Evolutionary conservation across 2,113 vertebrate species (phyloP).

Genomic region (Diadophis punctatus): DNA sequence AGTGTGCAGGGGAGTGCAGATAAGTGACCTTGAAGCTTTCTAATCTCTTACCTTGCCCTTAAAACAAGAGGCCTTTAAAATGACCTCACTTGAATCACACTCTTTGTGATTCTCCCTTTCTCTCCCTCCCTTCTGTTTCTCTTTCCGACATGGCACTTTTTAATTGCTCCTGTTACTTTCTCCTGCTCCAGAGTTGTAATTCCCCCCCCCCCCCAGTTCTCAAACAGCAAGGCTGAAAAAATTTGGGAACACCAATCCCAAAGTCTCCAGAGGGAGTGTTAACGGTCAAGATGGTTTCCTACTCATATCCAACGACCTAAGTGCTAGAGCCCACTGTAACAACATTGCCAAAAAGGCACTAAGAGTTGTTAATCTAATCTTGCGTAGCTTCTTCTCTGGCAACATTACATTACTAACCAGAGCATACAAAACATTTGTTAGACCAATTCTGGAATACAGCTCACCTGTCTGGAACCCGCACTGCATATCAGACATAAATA

Average conservation of each 20-base stretch:
- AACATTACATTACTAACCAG: no score
- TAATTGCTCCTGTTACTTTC: background rate
- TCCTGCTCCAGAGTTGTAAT: background rate
- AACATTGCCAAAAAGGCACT: no score
- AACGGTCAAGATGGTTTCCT: background rate
- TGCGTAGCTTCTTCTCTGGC: no score
- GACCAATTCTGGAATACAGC: no score
- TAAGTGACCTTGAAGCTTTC: background rate
- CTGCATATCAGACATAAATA: no score
- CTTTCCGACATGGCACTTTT: background rate
- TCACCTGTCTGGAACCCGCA: no score
- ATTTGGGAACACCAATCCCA: background rate
- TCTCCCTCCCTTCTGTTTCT: background rate
- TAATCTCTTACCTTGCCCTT: background rate
- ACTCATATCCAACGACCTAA: no score
- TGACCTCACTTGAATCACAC: background rate
- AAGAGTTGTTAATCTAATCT: no score
- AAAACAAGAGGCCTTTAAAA: background rate
- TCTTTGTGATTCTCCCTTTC: background rate
- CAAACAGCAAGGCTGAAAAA: background rate
- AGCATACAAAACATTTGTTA: no score
- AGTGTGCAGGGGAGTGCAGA: background rate
- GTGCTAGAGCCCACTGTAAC: no score
- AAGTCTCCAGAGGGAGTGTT: background rate
- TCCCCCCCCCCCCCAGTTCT: background rate